Base-by-base conservation (phyloP, 2,797 vertebrate genomes). In the Mormyrus proboscirostris region DNA sequence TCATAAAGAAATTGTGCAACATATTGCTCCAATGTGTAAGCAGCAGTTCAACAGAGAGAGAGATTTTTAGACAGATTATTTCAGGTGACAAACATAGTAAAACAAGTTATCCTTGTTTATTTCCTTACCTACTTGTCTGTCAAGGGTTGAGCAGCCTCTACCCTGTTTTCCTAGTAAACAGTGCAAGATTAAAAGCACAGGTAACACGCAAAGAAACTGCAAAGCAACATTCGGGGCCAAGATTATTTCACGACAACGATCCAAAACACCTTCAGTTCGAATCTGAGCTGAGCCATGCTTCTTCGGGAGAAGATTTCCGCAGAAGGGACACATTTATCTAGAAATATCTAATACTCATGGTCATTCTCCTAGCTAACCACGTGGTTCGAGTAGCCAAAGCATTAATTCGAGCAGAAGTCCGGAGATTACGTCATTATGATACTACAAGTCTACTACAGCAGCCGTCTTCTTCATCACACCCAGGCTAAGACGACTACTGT, bases 381-480 rank as follows among this genome's bases (percentile, higher is more conserved):
- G 65, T n/a, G 90, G 88, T 44, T 89, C 22, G 51, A 22, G 53
- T 89, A 89, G 41, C 89, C 90, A 19, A 14, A 84, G 38, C 86
- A 53, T n/a, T 73, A 29, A 88, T 88, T 85, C 44, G 86, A 87
- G 90, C 86, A 49, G 65, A 89, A 57, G 84, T 51, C 57, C 9
- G 59, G 59, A 62, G 44, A 69, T 86, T 53, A 33, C 44, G 69
- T 51, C n/a, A 82, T 89, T 33, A 92, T 88, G 84, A 87, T 50
- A 88, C 89, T 90, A 92, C 93, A 91, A 84, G 87, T 89, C 90
- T 92, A 91, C 91, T 91, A 90, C 86, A 91, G 92, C 90, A 86
- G 93, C 92, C 91, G 89, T 92, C 89, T 88, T 92, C 91, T 91
- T 50, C 90, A 92, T 90, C 92, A 93, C 84, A 65, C 86, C 86